phyloP scores from a whole-genome alignment of 2,797 vertebrate genomes.

The Sebastes nivosus region DNA sequence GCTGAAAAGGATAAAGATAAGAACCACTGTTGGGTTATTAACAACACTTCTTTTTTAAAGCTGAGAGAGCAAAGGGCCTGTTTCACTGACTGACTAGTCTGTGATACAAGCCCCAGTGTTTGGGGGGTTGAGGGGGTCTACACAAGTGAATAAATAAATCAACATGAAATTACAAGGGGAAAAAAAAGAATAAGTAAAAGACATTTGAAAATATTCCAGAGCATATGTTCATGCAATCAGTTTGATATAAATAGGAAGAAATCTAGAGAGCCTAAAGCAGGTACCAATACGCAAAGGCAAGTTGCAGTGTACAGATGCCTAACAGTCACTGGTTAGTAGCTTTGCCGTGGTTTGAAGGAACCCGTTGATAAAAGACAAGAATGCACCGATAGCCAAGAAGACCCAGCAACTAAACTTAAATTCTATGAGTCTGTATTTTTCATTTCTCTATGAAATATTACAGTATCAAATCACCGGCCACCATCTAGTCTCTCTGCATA shows the following conservation, averaged over 20 bases:
- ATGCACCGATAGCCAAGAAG: slow-evolving; percentile 34
- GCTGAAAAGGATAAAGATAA: slow-evolving; percentile 33
- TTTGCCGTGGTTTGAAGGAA: slow-evolving; percentile 66
- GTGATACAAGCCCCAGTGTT: slow-evolving; percentile 53
- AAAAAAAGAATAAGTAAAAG: slow-evolving; percentile 27
- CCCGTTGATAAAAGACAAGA: slow-evolving; percentile 42
- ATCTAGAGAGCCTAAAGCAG: slow-evolving; percentile 60
- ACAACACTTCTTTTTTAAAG: slow-evolving; percentile 56
- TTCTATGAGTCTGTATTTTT: slow-evolving; percentile 42
- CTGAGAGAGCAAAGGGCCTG: slow-evolving; percentile 43
- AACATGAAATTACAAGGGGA: slow-evolving; percentile 62
- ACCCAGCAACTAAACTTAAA: slow-evolving; percentile 50
- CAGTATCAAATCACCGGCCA: slow-evolving; percentile 55
- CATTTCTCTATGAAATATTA: slow-evolving; percentile 62
- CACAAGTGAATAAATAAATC: slow-evolving; percentile 80
- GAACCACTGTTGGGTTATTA: slow-evolving; percentile 20
- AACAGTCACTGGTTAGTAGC: slow-evolving; percentile 77
- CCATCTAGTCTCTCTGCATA: slow-evolving; percentile 5
- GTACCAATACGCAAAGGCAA: slow-evolving; percentile 71
- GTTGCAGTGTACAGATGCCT: slow-evolving; percentile 65
- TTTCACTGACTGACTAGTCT: slow-evolving; percentile 14
- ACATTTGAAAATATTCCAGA: slow-evolving; percentile 62
- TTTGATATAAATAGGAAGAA: slow-evolving; percentile 74
- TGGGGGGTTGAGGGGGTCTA: background rate
- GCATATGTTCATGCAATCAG: slow-evolving; percentile 68